These are phyloP conservation scores for Caretta caretta DNA, from an alignment of 2,113 vertebrate species.

Conservation along the genomic window DNA sequence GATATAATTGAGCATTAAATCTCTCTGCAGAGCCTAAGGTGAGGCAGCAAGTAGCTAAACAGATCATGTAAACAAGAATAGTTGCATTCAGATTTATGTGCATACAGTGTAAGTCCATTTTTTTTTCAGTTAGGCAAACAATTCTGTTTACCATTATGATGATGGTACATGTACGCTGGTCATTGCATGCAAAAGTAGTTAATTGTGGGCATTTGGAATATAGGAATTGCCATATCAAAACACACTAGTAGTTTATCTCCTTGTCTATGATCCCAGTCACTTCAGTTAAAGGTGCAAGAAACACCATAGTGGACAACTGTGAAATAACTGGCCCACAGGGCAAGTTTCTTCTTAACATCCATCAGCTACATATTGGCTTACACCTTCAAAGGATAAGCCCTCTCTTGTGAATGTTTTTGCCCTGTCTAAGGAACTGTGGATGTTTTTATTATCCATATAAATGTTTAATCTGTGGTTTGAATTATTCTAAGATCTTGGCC, in stretches of 20 bases:
- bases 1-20: not conserved
- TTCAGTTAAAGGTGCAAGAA: conserved; percentile 1
- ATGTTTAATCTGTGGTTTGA: not conserved
- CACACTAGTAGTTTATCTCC: rapidly evolving
- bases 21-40: not conserved
- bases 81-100: not conserved
- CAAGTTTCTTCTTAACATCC: not conserved
- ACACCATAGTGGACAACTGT: not conserved
- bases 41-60: not conserved
- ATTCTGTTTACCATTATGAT: not conserved
- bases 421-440: not conserved
- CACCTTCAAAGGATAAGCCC: conserved; percentile 4
- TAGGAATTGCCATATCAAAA: not conserved
- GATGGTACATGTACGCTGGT: not conserved
- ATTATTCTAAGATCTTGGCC: not conserved
- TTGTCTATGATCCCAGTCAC: not conserved
- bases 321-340: not conserved
- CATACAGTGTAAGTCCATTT: not conserved
- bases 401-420: conserved; percentile 9
- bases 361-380: not conserved
- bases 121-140: not conserved
- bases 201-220: not conserved
- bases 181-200: not conserved
- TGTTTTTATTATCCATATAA: not conserved
- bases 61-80: not conserved